A percentile compares a stretch with the other conserved stretches of the same genome.
These are phyloP conservation scores for Bos taurus DNA, from an alignment of 2,113 vertebrate genomes.

Conservation along the genomic window DNA sequence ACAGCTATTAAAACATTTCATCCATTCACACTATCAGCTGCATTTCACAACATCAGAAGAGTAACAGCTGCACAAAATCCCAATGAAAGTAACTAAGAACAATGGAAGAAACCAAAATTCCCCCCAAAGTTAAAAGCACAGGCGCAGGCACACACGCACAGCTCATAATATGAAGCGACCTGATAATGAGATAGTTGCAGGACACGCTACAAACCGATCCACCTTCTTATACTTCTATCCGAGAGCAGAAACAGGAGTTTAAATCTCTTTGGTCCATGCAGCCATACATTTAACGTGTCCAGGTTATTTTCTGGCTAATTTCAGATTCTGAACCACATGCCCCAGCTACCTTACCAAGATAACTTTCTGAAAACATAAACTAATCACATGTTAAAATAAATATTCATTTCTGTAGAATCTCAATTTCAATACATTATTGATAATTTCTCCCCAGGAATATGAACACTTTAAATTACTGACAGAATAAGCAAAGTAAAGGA, in stretches of 20 bases:
- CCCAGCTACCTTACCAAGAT: neutral
- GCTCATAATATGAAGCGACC: neutral
- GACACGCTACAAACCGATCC: neutral
- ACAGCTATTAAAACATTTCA: slow-evolving; percentile 26
- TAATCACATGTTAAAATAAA: slow-evolving; percentile 2
- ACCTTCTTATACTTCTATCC: slow-evolving; percentile 33
- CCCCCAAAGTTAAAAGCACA: neutral
- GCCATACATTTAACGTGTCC: slow-evolving; percentile 22
- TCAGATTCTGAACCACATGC: neutral
- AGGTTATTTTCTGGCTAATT: slow-evolving; percentile 24
- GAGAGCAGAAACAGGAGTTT: slow-evolving; percentile 53
- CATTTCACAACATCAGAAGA: slow-evolving; percentile 35
- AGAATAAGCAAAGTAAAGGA: neutral
- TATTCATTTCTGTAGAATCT: neutral
- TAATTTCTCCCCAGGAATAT: neutral
- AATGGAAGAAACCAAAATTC: slow-evolving; percentile 8
- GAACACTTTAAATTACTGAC: neutral
- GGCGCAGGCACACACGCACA: neutral
- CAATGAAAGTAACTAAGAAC: slow-evolving; percentile 41
- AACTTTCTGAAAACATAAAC: slow-evolving; percentile 35
- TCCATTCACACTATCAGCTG: slow-evolving; percentile 32
- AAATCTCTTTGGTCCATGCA: slow-evolving; percentile 69
- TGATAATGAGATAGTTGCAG: neutral
- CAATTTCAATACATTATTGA: neutral
- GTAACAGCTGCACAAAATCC: slow-evolving; percentile 16